Conservation (phyloP, 2,888 invertebrate species). For the Atherix ibis region DNA sequence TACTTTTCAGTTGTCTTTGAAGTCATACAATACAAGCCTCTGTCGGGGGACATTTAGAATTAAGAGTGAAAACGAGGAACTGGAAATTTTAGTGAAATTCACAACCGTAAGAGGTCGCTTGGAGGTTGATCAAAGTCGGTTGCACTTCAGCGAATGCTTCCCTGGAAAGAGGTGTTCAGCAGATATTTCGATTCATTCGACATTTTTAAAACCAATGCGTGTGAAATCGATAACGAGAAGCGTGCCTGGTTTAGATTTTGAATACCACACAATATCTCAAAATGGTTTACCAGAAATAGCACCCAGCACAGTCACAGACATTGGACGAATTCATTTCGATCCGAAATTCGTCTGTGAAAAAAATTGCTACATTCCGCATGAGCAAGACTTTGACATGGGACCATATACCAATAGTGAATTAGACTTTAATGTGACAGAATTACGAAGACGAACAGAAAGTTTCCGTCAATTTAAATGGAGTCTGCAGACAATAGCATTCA, state of each 20-base stretch:
- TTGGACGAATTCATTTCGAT: conserved; percentile 53
- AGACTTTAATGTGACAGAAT: conserved; percentile 25
- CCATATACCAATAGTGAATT: conserved; percentile 13
- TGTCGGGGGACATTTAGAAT: conserved; percentile 54
- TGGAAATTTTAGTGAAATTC: conserved; percentile 56
- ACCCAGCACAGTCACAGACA: conserved; percentile 35
- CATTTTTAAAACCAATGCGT: conserved; percentile 65
- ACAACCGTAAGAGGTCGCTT: conserved; percentile 60
- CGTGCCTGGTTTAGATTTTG: conserved; percentile 44
- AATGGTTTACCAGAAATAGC: conserved; percentile 31
- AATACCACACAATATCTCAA: conserved; percentile 26
- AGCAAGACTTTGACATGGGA: conserved; percentile 4
- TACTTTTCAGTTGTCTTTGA: conserved; percentile 48
- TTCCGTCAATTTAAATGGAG: conserved; percentile 26
- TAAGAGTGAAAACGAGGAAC: conserved; percentile 52
- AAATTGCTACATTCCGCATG: conserved; percentile 22
- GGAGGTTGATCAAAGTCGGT: conserved; percentile 46
- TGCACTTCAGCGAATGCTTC: conserved; percentile 63
- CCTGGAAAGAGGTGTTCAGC: conserved; percentile 65
- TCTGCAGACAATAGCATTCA: conserved; percentile 24
- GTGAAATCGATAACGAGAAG: conserved; percentile 41
- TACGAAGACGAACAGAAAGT: conserved; percentile 26
- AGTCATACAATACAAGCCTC: conserved; percentile 48
- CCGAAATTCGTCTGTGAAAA: conserved; percentile 51
- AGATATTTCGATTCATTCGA: conserved; percentile 64